phyloP scores from a whole-genome alignment of 1,140 invertebrate genomes.

The Hirudo medicinalis region DNA sequence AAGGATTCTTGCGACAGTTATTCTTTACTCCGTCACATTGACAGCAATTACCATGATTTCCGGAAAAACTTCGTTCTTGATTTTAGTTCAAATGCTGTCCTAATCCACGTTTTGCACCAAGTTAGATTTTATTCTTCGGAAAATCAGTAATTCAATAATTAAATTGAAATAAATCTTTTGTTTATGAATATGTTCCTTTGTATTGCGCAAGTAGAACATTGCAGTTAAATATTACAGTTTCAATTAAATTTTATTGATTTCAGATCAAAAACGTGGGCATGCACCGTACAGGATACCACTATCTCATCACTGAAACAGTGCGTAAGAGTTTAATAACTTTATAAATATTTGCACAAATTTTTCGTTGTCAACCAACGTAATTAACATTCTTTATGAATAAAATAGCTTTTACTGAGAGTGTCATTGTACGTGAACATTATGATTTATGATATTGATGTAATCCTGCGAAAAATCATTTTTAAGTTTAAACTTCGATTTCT shows the following conservation, averaged over 20 bases:
- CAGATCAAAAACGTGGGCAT: slow-evolving; percentile 24
- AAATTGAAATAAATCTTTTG: too few species aligned
- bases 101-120: neutral
- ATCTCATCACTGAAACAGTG: slow-evolving; percentile 22
- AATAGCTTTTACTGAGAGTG: too few species aligned
- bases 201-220: neutral
- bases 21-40: slow-evolving; percentile 1
- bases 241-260: slow-evolving; percentile 5
- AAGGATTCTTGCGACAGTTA: slow-evolving; percentile 2
- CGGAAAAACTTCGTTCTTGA: slow-evolving; percentile 6
- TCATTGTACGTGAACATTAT: too few species aligned
- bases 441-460: too few species aligned
- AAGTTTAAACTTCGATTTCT: too few species aligned
- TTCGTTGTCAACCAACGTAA: too few species aligned
- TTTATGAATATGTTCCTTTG: too few species aligned
- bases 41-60: neutral
- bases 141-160: neutral
- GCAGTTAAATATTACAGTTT: neutral
- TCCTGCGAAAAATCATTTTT: too few species aligned
- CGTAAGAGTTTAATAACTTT: slow-evolving; percentile 8
- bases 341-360: neutral
- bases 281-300: slow-evolving; percentile 23
- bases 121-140: neutral
- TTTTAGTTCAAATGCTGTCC: slow-evolving; percentile 1
- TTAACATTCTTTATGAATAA: too few species aligned